phyloP scores from a whole-genome alignment of 2,113 vertebrate species.

The Amia ocellicauda region DNA sequence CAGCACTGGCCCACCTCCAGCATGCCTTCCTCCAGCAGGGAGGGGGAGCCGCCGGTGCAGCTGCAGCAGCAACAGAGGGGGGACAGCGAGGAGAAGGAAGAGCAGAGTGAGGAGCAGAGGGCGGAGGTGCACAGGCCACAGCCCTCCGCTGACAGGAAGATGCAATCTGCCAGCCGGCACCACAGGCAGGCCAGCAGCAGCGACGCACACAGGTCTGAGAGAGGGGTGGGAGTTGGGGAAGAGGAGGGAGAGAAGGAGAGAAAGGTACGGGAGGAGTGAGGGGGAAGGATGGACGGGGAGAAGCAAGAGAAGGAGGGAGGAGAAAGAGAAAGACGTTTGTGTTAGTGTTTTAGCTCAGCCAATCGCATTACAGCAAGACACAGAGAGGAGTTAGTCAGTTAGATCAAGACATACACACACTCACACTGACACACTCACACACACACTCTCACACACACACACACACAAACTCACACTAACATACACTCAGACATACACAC shows the following conservation, averaged over 20 bases:
- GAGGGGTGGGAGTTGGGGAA: background rate
- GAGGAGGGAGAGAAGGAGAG: background rate
- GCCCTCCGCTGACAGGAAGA: slow-evolving; percentile 42
- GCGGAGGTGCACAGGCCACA: slow-evolving; percentile 40
- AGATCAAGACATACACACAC: too few relatives aligned
- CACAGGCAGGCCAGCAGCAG: slow-evolving; percentile 63
- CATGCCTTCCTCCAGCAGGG: slow-evolving; percentile 22
- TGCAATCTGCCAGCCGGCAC: slow-evolving; percentile 61
- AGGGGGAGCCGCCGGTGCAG: slow-evolving; percentile 11
- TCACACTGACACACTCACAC: too few relatives aligned
- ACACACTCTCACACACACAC: too few relatives aligned
- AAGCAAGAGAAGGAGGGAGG: slow-evolving; percentile 1
- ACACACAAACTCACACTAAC: too few relatives aligned
- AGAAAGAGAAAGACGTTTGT: background rate
- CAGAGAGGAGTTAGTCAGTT: too few relatives aligned
- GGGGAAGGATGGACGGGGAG: background rate
- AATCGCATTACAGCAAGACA: too few relatives aligned
- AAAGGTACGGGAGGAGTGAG: background rate
- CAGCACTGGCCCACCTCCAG: background rate
- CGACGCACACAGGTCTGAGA: slow-evolving; percentile 58
- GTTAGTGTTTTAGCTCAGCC: too few relatives aligned
- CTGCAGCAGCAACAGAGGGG: slow-evolving; percentile 30
- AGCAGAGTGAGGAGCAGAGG: slow-evolving; percentile 45
- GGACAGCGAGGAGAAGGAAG: slow-evolving; percentile 36
- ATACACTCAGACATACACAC: too few relatives aligned